These are phyloP conservation scores for Cephalopholis sonnerati DNA, from an alignment of 2,113 vertebrate species.

Conservation along the genomic window DNA sequence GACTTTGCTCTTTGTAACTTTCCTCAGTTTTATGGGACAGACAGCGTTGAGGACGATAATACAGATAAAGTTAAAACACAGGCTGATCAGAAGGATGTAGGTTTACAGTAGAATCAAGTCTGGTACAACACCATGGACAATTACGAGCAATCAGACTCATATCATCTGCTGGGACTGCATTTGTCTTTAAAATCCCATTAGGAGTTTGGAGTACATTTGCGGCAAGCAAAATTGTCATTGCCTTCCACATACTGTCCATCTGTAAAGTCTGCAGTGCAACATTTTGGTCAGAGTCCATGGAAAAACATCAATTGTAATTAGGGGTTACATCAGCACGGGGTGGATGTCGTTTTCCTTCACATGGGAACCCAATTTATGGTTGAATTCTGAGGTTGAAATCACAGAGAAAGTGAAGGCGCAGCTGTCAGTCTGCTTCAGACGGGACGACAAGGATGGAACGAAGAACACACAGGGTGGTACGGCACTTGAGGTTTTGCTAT, in stretches of 20 bases:
- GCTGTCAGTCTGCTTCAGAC: conserved; percentile 62
- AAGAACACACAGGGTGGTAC: conserved; percentile 66
- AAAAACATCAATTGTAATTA: conserved; percentile 75
- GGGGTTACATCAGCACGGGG: conserved; percentile 64
- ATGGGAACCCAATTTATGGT: conserved; percentile 69
- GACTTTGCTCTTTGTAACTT: not conserved
- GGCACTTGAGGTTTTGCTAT: conserved; percentile 54
- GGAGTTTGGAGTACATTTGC: conserved; percentile 19
- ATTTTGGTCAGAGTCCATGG: conserved; percentile 64
- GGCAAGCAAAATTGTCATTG: conserved; percentile 13
- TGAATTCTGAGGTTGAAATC: conserved; percentile 66
- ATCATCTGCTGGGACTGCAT: conserved; percentile 1
- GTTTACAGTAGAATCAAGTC: conserved; percentile 27
- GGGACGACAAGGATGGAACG: conserved; percentile 41
- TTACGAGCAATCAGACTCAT: conserved; percentile 3
- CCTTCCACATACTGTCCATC: conserved; percentile 36
- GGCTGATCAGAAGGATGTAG: conserved; percentile 2
- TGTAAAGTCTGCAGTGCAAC: conserved; percentile 50
- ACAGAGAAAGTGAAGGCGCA: conserved; percentile 59
- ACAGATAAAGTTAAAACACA: not conserved
- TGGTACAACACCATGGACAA: not conserved
- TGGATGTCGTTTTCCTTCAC: conserved; percentile 60
- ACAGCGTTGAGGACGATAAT: not conserved
- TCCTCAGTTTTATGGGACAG: not conserved
- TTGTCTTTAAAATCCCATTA: conserved; percentile 34